Conservation (phyloP, 92 coral and sea anemone genomes). For the Paragorgia papillata region DNA sequence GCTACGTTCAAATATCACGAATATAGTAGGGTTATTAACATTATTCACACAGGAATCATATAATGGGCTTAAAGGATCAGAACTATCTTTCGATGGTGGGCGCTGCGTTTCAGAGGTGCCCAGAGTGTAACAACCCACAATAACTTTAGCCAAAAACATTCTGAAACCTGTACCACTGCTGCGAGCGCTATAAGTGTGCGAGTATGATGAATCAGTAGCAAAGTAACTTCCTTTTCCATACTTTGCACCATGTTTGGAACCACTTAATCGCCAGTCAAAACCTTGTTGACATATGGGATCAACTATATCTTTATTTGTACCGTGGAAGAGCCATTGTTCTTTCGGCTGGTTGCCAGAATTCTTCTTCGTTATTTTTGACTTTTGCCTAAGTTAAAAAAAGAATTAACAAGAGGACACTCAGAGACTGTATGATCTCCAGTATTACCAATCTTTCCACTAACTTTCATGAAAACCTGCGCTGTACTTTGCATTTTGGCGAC, state of each 20-base stretch:
- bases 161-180: too few species aligned
- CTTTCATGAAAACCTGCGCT: too few species aligned
- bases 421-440: too few species aligned
- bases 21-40: constrained; percentile 61
- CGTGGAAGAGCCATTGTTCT: constrained; percentile 83
- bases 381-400: constrained; percentile 41
- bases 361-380: constrained; percentile 51
- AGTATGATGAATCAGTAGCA: constrained; percentile 75
- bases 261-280: constrained; percentile 96
- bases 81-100: constrained; percentile 79
- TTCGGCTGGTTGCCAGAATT: constrained; percentile 32
- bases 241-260: constrained; percentile 80
- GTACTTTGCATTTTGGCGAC: too few species aligned
- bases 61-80: constrained; percentile 71
- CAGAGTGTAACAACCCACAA: constrained; percentile 72
- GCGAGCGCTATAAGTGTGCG: constrained; percentile 66
- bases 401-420: too few species aligned
- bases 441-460: too few species aligned
- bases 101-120: constrained; percentile 53
- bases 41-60: constrained; percentile 78
- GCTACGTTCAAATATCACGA: constrained; percentile 84
- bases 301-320: constrained; percentile 60
- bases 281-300: constrained; percentile 94
- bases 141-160: constrained; percentile 82
- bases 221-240: constrained; percentile 95